Percentiles rank a stretch among this genome's conserved stretches.
Evolutionary conservation across 2,113 vertebrate species (phyloP).

Genomic region (Antechinus flavipes): DNA sequence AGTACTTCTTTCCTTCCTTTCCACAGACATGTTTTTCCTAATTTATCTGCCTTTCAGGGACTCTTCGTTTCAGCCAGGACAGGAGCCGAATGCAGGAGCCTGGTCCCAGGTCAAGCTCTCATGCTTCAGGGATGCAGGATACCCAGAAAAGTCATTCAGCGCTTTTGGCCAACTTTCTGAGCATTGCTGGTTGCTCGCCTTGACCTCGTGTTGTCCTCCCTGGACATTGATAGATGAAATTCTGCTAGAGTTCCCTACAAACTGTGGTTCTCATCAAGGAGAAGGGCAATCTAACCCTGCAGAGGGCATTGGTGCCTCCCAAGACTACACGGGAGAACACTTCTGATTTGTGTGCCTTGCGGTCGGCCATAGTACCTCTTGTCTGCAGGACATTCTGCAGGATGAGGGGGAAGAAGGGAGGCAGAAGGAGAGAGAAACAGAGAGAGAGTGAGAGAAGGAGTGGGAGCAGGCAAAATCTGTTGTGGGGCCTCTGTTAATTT

Average conservation of each 20-base stretch:
- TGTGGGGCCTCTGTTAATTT: conserved; percentile 58
- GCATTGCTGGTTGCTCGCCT: background rate
- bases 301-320: conserved; percentile 18
- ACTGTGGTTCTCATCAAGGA: conserved; percentile 24
- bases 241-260: conserved; percentile 4
- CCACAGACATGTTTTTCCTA: background rate
- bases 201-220: background rate
- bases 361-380: background rate
- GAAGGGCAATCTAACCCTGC: background rate
- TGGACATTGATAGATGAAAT: conserved; percentile 54
- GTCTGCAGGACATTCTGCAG: conserved; percentile 12
- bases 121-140: background rate
- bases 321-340: conserved; percentile 12
- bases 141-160: conserved; percentile 27
- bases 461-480: background rate
- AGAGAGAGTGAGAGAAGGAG: background rate
- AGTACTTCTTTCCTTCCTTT: background rate
- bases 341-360: conserved; percentile 49
- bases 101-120: background rate
- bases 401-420: background rate
- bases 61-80: background rate
- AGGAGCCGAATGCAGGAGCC: background rate
- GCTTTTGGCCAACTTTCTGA: conserved; percentile 47
- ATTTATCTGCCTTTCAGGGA: background rate
- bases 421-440: background rate